Evolutionary conservation across 1,140 invertebrate species (phyloP).

Genomic region (Chironomus striatipennis): DNA sequence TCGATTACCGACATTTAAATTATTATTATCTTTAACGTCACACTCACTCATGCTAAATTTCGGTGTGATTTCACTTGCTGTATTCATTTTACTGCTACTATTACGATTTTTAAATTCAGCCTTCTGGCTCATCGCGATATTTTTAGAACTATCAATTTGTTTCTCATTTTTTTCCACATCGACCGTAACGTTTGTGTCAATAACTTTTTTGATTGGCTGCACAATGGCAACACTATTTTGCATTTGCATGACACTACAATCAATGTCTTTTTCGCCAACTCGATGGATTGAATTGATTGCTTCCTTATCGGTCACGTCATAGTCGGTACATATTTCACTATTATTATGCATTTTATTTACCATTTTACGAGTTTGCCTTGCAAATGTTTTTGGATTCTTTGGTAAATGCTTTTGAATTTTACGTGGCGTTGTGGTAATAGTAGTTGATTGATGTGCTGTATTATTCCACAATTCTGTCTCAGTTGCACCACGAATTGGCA

Average conservation of each 20-base stretch:
- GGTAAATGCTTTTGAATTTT: conserved; percentile 24
- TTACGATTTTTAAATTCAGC: not conserved
- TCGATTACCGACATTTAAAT: conserved; percentile 8
- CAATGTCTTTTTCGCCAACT: conserved; percentile 19
- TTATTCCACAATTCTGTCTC: not conserved
- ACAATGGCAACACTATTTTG: conserved; percentile 26
- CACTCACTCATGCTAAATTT: not conserved
- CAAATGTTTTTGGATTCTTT: conserved; percentile 2
- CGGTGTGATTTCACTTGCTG: not conserved
- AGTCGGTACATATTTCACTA: not conserved
- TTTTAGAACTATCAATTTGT: conserved; percentile 7
- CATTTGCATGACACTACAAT: conserved; percentile 4
- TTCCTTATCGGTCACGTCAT: conserved; percentile 17
- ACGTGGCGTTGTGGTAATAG: conserved; percentile 9
- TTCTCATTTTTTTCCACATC: not conserved
- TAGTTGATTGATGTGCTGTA: not conserved
- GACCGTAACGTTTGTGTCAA: not conserved
- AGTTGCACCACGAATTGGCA: conserved; percentile 24
- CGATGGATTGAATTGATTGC: conserved; percentile 16
- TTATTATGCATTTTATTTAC: not conserved
- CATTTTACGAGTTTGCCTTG: not conserved
- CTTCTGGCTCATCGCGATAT: conserved; percentile 5
- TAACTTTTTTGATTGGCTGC: conserved; percentile 26
- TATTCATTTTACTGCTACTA: conserved; percentile 11
- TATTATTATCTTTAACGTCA: not conserved